Conservation (phyloP, 2,888 invertebrate genomes). For the Idaea biselata region DNA sequence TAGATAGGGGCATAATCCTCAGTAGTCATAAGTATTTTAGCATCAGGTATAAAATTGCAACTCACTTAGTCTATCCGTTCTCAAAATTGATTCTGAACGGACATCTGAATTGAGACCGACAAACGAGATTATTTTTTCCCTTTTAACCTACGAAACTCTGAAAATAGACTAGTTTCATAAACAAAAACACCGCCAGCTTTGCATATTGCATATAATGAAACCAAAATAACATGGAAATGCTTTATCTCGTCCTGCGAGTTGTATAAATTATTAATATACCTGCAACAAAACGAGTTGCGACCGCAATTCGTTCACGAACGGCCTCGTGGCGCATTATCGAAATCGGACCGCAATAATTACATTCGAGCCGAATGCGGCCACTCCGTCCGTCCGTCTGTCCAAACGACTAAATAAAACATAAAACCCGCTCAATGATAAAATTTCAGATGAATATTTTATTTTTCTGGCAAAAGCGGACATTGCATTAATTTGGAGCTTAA, state of each 20-base stretch:
- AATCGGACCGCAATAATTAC: slow-evolving; percentile 78
- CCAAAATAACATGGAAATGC: slow-evolving; percentile 60
- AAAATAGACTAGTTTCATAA: not conserved
- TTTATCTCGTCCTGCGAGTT: slow-evolving; percentile 59
- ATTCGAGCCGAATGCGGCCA: slow-evolving; percentile 68
- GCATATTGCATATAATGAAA: slow-evolving; percentile 26
- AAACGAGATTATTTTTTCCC: too few relatives aligned
- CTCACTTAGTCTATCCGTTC: too few relatives aligned
- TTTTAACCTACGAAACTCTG: not conserved
- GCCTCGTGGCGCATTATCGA: slow-evolving; percentile 74
- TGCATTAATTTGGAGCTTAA: slow-evolving; percentile 52
- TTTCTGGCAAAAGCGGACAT: slow-evolving; percentile 42
- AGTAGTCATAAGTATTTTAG: too few relatives aligned
- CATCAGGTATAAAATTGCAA: too few relatives aligned
- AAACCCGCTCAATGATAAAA: slow-evolving; percentile 49
- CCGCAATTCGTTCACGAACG: slow-evolving; percentile 56
- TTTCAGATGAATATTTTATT: slow-evolving; percentile 59
- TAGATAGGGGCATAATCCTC: too few relatives aligned
- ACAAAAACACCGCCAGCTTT: not conserved
- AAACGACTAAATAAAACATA: slow-evolving; percentile 64
- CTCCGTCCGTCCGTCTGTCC: slow-evolving; percentile 68
- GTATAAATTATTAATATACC: slow-evolving; percentile 76
- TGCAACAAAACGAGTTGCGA: slow-evolving; percentile 68
- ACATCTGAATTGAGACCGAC: too few relatives aligned
- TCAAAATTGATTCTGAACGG: too few relatives aligned